Conservation (phyloP, 2,113 vertebrate genomes). For the Clarias magur region DNA sequence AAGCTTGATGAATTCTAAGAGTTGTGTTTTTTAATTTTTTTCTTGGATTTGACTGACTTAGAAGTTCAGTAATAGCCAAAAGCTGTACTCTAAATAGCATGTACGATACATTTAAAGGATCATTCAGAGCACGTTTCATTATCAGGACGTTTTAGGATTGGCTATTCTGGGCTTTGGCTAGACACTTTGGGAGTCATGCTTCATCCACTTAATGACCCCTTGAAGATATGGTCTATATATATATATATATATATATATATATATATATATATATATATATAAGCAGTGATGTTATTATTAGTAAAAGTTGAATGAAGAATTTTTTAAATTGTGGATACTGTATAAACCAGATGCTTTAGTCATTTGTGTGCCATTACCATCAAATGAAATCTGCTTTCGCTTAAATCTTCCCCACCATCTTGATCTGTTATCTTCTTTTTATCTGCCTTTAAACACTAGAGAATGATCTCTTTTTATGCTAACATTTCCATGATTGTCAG, state of each 20-base stretch:
- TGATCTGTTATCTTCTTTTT: constrained; percentile 10
- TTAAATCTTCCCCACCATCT: neutral
- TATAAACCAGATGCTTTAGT: constrained; percentile 1
- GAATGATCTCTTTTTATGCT: neutral
- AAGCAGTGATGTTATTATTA: constrained; percentile 34
- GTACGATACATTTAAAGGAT: neutral
- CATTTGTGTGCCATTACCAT: neutral
- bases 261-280: no score
- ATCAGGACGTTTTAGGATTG: constrained; percentile 24
- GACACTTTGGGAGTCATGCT: constrained; percentile 24
- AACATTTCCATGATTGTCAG: constrained; percentile 41
- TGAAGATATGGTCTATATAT: neutral
- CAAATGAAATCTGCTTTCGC: neutral
- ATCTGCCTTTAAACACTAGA: neutral
- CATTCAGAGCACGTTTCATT: constrained; percentile 21
- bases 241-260: no score
- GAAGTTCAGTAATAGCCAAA: neutral
- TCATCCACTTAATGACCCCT: constrained; percentile 39
- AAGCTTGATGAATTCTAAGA: neutral
- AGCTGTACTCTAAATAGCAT: neutral
- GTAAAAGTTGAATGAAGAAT: constrained; percentile 11
- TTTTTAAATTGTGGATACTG: neutral
- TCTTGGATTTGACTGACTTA: neutral
- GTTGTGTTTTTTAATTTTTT: neutral
- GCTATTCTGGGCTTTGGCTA: constrained; percentile 36